Evolutionary conservation across 2,113 vertebrate genomes (phyloP), one percentile per base, ranked within the genome.

Genomic region (Mormyrus lacerda): DNA sequence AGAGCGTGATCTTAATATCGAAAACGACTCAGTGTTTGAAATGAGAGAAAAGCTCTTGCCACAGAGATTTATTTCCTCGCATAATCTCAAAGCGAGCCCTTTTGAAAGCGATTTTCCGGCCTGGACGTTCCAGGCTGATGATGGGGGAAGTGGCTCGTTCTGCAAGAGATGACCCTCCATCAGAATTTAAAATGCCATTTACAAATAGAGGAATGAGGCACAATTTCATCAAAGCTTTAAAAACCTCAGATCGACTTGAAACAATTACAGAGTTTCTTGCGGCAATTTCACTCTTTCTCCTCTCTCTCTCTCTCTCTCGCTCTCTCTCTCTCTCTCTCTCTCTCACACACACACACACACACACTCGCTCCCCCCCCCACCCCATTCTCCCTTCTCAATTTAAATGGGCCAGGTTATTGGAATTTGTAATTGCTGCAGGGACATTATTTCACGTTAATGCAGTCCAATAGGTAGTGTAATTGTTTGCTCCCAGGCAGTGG

Each of bases 401-500:
- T 90, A 89, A 91, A 92, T 90, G 87, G 90, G 85, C 87, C 90
- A 92, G 91, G 91, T 91, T 93, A 93, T 93, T 93, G 91, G 92
- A 93, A 93, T 92, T 90, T 89, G 91, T 93, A 92, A 93, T 93
- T 92, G 91, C 88, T 90, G 91, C 83, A 82, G 61, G 92, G 89
- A 90, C 89, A 91, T 91, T 92, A 91, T 90, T 85, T 90, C 90
- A 90, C 69, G 88, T 90, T 92, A 92, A 93, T 91, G 92, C 91
- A 92, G 89, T 92, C 91, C 92, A 93, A 89, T 93, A 91, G 92
- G 91, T 92, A 91, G 88, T 88, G 91, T 93, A 93, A 93, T 93
- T 92, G 91, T 93, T 93, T 92, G 91, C 91, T 92, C 90, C 89
- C 89, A 90, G 92, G 91, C 90, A 91, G 87, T 69, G 86, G 90